Evolutionary conservation across 2,797 vertebrate genomes (phyloP), one percentile per base, ranked within the genome.

Genomic region (Psittacula echo): DNA sequence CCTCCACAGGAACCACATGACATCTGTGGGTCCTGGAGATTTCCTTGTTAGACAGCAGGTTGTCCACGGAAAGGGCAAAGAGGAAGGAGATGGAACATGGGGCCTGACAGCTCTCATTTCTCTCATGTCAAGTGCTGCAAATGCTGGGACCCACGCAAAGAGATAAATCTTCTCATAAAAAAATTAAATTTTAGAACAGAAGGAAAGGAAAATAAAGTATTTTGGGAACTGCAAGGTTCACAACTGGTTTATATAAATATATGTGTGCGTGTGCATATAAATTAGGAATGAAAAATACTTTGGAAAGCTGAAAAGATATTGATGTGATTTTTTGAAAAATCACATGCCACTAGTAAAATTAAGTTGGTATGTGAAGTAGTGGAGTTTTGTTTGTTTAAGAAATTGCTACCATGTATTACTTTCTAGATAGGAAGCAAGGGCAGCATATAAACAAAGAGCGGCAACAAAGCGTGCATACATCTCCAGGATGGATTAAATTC

Each of bases 1-100:
- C n/a, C 68, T 95, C 92, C 18, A 12, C 68, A 45, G 42, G 50
- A 96, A 51, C 58, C 79, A 74, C 72, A 81, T 34, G 45, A 61
- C 81, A 62, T 10, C 79, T 80, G 81, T 37, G 90, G 86, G 80
- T 72, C 53, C 41, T 65, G 24, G 94, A 92, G 62, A 32, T 30
- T 30, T 65, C 74, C 77, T 96, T 88, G 56, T 82, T 71, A 93
- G 79, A 79, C 79, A 95, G 77, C 2, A 6, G 93, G 96, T 22
- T 93, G 67, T 42, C 87, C 53, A 65, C 1, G 4, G 73, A 95
- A 94, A 80, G 29, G 56, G 27, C 15, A 73, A 85, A 75, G 48
- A 83, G 75, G 41, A 64, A 24, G 50, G 84, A 94, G 80, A 76
- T 3, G 6, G 80, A 61, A 53, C 51, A 65, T 89, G 58, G 41